These are phyloP conservation scores for Alligator mississippiensis DNA, from an alignment of 2,113 vertebrate species.

Conservation along the genomic window DNA sequence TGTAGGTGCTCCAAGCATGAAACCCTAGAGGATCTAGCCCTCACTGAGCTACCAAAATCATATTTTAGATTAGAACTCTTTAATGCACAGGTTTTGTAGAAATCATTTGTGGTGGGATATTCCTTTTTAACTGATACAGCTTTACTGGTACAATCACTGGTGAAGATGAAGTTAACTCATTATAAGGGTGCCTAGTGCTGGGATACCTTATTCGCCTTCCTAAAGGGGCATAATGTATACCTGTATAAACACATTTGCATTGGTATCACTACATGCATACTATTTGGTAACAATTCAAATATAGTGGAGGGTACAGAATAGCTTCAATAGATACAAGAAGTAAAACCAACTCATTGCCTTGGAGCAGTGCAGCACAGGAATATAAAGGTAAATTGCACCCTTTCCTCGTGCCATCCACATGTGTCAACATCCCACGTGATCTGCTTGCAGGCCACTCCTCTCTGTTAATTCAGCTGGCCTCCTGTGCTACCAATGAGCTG, in stretches of 20 bases:
- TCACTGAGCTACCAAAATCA: background rate
- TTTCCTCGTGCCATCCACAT: background rate
- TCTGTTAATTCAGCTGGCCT: background rate
- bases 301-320: too few species aligned
- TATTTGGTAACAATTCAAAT: too few species aligned
- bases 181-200: background rate
- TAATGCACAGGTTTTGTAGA: background rate
- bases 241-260: background rate
- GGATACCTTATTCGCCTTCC: background rate
- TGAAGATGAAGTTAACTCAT: background rate
- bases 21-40: background rate
- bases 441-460: background rate
- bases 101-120: background rate
- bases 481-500: background rate
- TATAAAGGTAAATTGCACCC: background rate
- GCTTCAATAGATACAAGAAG: background rate
- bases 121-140: background rate
- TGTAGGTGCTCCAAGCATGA: background rate
- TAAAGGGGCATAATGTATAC: background rate
- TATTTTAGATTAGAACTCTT: background rate
- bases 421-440: fast-evolving
- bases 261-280: background rate
- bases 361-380: background rate
- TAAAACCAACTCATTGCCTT: background rate
- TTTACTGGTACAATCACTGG: background rate